Conservation (phyloP, 2,113 vertebrate species). For the Sinocyclocheilus anshuiensis region DNA sequence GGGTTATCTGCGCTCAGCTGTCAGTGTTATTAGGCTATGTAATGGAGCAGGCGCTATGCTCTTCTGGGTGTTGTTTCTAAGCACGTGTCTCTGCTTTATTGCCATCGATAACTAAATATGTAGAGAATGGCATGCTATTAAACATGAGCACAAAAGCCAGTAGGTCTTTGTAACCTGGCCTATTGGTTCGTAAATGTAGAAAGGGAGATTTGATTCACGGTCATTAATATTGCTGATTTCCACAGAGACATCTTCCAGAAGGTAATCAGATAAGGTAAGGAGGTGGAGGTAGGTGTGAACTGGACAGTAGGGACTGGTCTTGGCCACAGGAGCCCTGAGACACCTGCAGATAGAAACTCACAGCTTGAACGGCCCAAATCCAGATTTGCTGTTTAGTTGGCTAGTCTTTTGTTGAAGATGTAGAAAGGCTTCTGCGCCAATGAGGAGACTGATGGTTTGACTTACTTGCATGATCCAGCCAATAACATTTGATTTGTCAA, state of each 20-base stretch:
- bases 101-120: slow-evolving; percentile 93
- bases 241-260: neutral
- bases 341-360: slow-evolving; percentile 85
- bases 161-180: slow-evolving; percentile 62
- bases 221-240: slow-evolving; percentile 11
- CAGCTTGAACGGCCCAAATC: neutral
- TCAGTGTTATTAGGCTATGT: slow-evolving; percentile 98
- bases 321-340: slow-evolving; percentile 75
- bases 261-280: neutral
- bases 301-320: slow-evolving; percentile 79
- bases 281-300: slow-evolving; percentile 36
- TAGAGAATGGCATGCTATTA: slow-evolving; percentile 83
- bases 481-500: slow-evolving; percentile 77
- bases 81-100: slow-evolving; percentile 78
- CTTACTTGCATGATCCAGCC: slow-evolving; percentile 71
- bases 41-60: slow-evolving; percentile 93
- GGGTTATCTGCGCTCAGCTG: slow-evolving; percentile 99
- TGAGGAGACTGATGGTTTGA: too few species aligned
- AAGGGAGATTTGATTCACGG: neutral
- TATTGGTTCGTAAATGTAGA: slow-evolving; percentile 4
- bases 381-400: slow-evolving; percentile 56
- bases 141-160: slow-evolving; percentile 65
- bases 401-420: neutral
- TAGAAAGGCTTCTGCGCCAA: neutral
- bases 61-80: slow-evolving; percentile 97